phyloP scores from a whole-genome alignment of 2,797 vertebrate species.

The Eulemur mongoz region DNA sequence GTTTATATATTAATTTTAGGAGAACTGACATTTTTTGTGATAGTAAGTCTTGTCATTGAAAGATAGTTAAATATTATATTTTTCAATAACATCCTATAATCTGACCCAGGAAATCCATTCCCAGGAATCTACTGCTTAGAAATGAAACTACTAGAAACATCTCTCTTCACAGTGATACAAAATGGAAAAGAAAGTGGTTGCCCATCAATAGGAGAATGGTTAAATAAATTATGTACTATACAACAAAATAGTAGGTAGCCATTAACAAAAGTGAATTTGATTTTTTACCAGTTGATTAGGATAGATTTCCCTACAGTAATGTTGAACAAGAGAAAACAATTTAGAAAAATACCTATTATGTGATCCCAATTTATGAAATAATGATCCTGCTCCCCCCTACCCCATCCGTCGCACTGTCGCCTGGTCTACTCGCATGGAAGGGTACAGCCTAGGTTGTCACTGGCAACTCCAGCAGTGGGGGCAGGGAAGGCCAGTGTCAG shows the following conservation, averaged over 20 bases:
- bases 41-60: not conserved
- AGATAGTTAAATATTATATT: not conserved
- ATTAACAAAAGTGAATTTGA: not conserved
- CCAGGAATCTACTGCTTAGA: not conserved
- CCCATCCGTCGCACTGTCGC: not conserved
- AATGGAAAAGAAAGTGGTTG: not conserved
- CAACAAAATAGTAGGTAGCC: not conserved
- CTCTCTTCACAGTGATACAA: not conserved
- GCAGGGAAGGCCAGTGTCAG: not conserved
- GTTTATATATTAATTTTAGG: not conserved
- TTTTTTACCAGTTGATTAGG: not conserved
- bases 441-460: not conserved
- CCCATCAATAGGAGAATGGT: not conserved
- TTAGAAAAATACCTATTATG: not conserved
- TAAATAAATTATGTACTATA: not conserved
- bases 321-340: not conserved
- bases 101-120: not conserved
- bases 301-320: not conserved
- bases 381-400: not conserved
- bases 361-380: not conserved
- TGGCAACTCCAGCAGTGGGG: not conserved
- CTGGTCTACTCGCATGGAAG: not conserved
- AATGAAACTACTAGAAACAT: not conserved
- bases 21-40: slow-evolving; percentile 11
- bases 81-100: not conserved